Evolutionary conservation across 1,140 invertebrate species (phyloP).

Genomic region (Leptinotarsa undecemlineata): DNA sequence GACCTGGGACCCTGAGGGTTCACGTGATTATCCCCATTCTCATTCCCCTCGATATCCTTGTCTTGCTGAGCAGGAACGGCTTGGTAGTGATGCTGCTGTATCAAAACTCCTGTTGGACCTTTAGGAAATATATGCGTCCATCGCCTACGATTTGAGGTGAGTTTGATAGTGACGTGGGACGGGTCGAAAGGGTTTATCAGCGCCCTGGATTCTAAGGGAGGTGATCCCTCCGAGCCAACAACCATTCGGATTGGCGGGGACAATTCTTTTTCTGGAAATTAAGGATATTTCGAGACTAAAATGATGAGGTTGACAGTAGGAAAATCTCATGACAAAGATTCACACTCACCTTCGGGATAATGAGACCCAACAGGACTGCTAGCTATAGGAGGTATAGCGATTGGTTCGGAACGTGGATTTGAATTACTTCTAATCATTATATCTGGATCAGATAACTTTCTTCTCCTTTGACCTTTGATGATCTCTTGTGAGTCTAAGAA

Average conservation of each 20-base stretch:
- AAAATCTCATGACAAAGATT: background rate
- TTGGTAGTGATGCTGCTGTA: conserved; percentile 93
- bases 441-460: conserved; percentile 83
- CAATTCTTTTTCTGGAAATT: conserved; percentile 56
- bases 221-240: conserved; percentile 63
- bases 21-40: conserved; percentile 15
- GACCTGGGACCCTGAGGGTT: conserved; percentile 11
- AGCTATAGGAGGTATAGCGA: conserved; percentile 58
- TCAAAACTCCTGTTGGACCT: conserved; percentile 85
- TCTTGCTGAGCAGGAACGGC: conserved; percentile 68
- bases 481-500: conserved; percentile 48
- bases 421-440: conserved; percentile 60
- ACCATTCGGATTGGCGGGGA: conserved; percentile 61
- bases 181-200: conserved; percentile 97
- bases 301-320: too few relatives aligned
- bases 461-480: conserved; percentile 59
- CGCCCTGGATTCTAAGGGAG: conserved; percentile 60
- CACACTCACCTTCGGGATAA: conserved; percentile 42
- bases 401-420: conserved; percentile 58
- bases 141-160: conserved; percentile 92
- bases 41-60: conserved; percentile 23
- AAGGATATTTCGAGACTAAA: background rate
- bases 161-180: conserved; percentile 92
- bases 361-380: conserved; percentile 50
- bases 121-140: conserved; percentile 99